Evolutionary conservation across 2,888 invertebrate species (phyloP), one percentile per base, ranked within the genome.

Genomic region (Limnephilus auricula): DNA sequence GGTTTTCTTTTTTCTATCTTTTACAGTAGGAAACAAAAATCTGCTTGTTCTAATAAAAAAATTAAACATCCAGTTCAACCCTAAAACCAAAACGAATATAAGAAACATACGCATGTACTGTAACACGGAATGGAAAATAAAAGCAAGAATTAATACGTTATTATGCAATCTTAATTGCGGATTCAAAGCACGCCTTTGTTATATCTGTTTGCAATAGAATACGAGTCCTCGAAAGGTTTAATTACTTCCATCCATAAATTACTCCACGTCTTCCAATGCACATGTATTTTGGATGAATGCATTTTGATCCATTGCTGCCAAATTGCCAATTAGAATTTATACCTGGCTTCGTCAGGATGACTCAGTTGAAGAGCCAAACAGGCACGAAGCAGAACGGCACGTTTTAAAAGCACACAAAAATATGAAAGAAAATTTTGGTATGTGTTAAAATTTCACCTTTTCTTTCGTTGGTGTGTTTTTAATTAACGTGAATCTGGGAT

Each of bases 281-380:
- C 84, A 40, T 37, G 84, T 84, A 84, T 84, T 84, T 84, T 32
- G 84, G n/a, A 37, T 84, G 84, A 84, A 84, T 84, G 84, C 84
- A 84, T 37, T 34, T 84, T 84, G 84, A 84, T 84, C 84, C 84
- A 84, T 84, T 84, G 84, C 84, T 84, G 84, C 84, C 84, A 37
- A 84, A 84, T 84, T 84, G 84, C 84, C 84, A 84, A 84, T 84
- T 84, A 84, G 84, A 84, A 84, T 84, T 65, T 25, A 65, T 65
- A 65, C 65, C 34, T n/a, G 84, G 18, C 80, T 82, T 32, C 32
- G 15, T 18, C 80, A 5, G 32, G 80, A 82, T 82, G 18, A 32
- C 32, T 18, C 15, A 18, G 18, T 5, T 12, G 9, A 25, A 82
- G 15, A 82, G 80, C 18, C 18, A 82, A 32, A 15, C 15, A 15